Percentiles rank a stretch among this genome's conserved stretches.
Evolutionary conservation across 2,797 vertebrate species (phyloP).

Genomic region (Takifugu rubripes): DNA sequence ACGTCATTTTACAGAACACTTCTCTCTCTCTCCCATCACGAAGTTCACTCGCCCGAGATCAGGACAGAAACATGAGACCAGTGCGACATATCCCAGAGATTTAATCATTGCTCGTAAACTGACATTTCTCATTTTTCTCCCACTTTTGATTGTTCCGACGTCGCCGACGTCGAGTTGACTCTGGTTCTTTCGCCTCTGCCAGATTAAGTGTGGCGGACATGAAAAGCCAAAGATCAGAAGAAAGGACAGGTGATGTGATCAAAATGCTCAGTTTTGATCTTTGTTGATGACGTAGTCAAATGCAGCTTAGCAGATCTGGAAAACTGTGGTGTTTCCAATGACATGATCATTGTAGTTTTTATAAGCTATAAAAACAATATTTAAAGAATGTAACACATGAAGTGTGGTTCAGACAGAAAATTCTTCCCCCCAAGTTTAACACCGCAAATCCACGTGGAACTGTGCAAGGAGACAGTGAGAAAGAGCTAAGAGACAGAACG

Average conservation of each 20-base stretch:
- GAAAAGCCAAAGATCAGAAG: slow-evolving; percentile 45
- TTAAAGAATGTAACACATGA: too few species aligned
- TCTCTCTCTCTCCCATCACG: slow-evolving; percentile 33
- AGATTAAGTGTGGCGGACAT: slow-evolving; percentile 55
- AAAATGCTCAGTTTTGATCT: too few species aligned
- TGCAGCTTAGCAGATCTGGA: too few species aligned
- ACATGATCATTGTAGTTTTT: too few species aligned
- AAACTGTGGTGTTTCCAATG: too few species aligned
- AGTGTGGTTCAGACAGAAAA: too few species aligned
- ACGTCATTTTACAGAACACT: slow-evolving; percentile 37
- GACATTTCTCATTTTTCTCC: slow-evolving; percentile 36
- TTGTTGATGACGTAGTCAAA: too few species aligned
- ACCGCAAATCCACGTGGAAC: background rate
- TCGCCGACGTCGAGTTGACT: too few species aligned
- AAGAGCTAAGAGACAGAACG: background rate
- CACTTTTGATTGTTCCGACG: slow-evolving; percentile 38
- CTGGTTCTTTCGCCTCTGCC: slow-evolving; percentile 10
- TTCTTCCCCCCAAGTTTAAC: background rate
- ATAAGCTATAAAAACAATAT: too few species aligned
- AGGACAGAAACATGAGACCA: slow-evolving; percentile 45
- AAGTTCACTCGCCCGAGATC: slow-evolving; percentile 29
- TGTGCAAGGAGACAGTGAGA: background rate
- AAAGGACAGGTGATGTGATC: too few species aligned
- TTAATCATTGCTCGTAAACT: slow-evolving; percentile 27
- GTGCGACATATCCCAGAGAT: slow-evolving; percentile 42